Conservation (phyloP, 2,113 vertebrate genomes). For the Rattus rattus region DNA sequence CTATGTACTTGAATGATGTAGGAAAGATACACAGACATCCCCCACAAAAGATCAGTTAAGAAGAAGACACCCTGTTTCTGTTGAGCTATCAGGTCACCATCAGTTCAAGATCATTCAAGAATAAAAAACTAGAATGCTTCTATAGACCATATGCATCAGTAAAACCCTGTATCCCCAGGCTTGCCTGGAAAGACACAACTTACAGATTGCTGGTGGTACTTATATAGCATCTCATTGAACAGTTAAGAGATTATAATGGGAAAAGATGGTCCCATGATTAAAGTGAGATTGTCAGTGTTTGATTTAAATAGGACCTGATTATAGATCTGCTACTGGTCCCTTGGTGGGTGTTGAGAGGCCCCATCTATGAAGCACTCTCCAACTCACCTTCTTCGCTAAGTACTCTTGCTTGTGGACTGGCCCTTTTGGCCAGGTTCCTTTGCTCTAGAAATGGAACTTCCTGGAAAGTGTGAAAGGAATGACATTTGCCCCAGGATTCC, state of each 20-base stretch:
- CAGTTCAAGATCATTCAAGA: conserved; percentile 29
- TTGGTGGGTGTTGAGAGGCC: background rate
- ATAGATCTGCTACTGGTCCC: background rate
- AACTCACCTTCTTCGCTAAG: background rate
- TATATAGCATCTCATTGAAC: background rate
- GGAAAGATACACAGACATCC: background rate
- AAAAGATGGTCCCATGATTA: background rate
- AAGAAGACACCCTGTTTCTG: background rate
- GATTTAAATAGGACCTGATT: background rate
- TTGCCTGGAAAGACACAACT: background rate
- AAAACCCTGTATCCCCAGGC: background rate
- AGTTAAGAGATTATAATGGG: background rate
- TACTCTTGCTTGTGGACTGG: background rate
- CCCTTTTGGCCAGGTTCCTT: background rate
- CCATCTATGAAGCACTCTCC: background rate
- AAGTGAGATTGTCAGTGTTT: conserved; percentile 12
- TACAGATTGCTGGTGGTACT: background rate
- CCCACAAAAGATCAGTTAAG: background rate
- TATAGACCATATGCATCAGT: background rate
- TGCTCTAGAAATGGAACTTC: conserved; percentile 30
- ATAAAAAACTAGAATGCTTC: background rate
- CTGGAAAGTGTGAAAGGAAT: background rate
- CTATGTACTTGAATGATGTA: background rate
- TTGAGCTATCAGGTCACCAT: background rate
- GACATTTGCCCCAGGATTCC: background rate